phyloP scores from a whole-genome alignment of 2,113 vertebrate genomes.

The Diadophis punctatus region DNA sequence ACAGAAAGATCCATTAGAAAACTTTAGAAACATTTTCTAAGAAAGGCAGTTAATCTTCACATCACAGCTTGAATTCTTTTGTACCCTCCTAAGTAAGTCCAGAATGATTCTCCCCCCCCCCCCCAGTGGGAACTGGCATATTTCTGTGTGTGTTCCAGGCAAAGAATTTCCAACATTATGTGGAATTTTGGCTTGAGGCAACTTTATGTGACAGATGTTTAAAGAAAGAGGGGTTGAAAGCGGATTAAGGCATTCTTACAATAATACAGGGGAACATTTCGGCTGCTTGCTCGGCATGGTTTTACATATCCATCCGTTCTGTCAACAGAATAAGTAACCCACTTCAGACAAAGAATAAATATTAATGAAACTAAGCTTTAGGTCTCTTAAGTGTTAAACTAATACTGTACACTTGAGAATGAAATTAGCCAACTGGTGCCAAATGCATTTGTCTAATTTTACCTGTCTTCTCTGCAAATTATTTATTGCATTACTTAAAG shows the following conservation, averaged over 20 bases:
- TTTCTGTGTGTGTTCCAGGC: constrained; percentile 33
- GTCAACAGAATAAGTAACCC: constrained; percentile 47
- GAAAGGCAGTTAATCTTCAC: constrained; percentile 28
- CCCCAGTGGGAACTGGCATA: constrained; percentile 46
- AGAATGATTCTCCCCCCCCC: constrained; percentile 8
- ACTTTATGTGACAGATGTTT: constrained; percentile 8
- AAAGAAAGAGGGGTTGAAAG: constrained; percentile 26
- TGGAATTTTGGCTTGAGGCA: constrained; percentile 7
- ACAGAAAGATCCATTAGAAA: constrained; percentile 17
- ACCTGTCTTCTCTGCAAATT: constrained; percentile 36
- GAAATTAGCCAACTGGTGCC: constrained; percentile 33
- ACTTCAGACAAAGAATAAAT: constrained; percentile 39
- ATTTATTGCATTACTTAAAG: constrained; percentile 45
- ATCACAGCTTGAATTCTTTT: constrained; percentile 42
- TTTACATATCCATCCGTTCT: constrained; percentile 48
- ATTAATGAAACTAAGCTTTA: constrained; percentile 40
- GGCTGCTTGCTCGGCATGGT: constrained; percentile 26
- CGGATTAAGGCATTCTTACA: constrained; percentile 32
- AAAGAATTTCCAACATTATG: constrained; percentile 54
- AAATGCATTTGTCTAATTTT: constrained; percentile 48
- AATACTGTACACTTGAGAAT: constrained; percentile 21
- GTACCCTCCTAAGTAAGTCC: constrained; percentile 42
- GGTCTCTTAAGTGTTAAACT: constrained; percentile 37
- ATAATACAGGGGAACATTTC: constrained; percentile 50
- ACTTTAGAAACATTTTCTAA: not conserved